phyloP scores from a whole-genome alignment of 2,888 invertebrate species.

The Aspidiotus rigidus region DNA sequence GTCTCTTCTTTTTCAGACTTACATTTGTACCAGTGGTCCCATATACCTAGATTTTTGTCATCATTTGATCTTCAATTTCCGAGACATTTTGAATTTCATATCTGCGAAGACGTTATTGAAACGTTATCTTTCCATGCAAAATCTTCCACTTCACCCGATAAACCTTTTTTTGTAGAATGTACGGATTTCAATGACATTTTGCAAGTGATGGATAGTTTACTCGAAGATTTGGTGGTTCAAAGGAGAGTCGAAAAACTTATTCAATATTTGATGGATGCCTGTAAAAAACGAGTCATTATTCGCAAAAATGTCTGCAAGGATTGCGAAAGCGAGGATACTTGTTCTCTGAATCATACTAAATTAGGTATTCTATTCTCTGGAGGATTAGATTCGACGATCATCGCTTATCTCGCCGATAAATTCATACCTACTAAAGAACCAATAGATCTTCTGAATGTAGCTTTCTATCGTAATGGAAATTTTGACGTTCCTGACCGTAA shows the following conservation, averaged over 20 bases:
- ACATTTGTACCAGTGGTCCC: conserved; percentile 22
- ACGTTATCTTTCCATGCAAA: too few relatives aligned
- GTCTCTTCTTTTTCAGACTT: conserved; percentile 13
- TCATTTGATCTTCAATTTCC: neutral
- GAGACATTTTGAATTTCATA: neutral
- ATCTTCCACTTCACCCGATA: too few relatives aligned
- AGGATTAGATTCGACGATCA: conserved; percentile 87
- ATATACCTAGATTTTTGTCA: conserved; percentile 6
- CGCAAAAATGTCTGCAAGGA: conserved; percentile 55
- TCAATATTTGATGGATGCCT: conserved; percentile 48
- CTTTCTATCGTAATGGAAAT: conserved; percentile 51
- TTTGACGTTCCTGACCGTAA: conserved; percentile 70
- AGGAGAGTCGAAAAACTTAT: conserved; percentile 47
- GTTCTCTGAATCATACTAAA: conserved; percentile 53
- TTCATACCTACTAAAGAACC: conserved; percentile 55
- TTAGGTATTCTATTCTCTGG: conserved; percentile 88
- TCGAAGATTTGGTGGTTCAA: conserved; percentile 40
- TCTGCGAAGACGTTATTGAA: neutral
- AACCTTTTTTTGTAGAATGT: neutral
- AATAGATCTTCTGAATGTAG: conserved; percentile 91
- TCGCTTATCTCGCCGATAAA: conserved; percentile 70
- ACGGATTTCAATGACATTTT: neutral
- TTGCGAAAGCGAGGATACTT: conserved; percentile 45
- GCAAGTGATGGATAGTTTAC: conserved; percentile 17
- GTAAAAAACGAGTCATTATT: conserved; percentile 51